These are phyloP conservation scores for Crotalus viridis DNA, from an alignment of 2,113 vertebrate species.

Conservation along the genomic window DNA sequence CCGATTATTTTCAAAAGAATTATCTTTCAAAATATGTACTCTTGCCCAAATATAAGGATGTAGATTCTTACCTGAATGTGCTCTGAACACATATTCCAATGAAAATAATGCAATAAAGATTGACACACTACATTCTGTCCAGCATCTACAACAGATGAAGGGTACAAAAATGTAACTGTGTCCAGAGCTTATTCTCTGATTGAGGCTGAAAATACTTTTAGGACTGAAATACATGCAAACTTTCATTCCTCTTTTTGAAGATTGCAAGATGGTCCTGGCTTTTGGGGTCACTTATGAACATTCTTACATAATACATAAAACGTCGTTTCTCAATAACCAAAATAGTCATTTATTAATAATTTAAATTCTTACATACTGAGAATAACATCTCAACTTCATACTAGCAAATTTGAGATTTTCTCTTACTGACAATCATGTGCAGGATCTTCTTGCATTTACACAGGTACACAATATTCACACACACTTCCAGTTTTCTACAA, in stretches of 20 bases:
- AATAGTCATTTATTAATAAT: constrained; percentile 99
- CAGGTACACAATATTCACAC: constrained; percentile 64
- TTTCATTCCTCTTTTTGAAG: constrained; percentile 3
- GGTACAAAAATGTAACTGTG: background rate
- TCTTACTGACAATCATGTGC: constrained; percentile 74
- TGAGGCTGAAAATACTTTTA: background rate
- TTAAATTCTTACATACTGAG: constrained; percentile 96
- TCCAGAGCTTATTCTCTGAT: background rate
- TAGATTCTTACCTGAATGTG: background rate
- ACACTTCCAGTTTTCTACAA: constrained; percentile 77
- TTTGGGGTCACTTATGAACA: constrained; percentile 31
- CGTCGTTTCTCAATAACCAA: constrained; percentile 83
- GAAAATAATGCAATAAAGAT: background rate
- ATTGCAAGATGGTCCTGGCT: constrained; percentile 23
- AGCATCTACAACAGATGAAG: background rate
- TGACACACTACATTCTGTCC: background rate
- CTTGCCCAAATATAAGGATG: background rate
- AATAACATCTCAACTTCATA: constrained; percentile 80
- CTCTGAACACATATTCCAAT: background rate
- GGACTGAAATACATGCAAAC: background rate
- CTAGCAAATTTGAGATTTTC: constrained; percentile 64
- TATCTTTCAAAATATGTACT: background rate
- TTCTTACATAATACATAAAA: constrained; percentile 31
- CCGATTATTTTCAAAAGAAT: background rate
- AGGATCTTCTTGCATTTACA: constrained; percentile 62